Base-by-base conservation (phyloP, 2,113 vertebrate species). In the Centropristis striata region DNA sequence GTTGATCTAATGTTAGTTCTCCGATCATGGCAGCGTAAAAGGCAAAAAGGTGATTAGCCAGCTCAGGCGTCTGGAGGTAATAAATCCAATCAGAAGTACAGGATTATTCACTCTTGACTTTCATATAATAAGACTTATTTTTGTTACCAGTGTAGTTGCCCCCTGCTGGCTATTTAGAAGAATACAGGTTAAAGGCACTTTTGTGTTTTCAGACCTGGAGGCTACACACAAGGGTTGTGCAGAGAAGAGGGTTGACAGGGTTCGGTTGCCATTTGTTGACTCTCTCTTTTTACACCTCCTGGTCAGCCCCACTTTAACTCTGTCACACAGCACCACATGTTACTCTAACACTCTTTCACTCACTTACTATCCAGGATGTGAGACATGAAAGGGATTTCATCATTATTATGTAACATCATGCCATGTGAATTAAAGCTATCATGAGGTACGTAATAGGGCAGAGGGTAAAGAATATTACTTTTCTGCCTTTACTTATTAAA, bases 371-470 rank as follows among this genome's bases (percentile, higher is more conserved):
- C 28, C 32, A 74, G 68, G 55, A 57, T 73, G 25, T 59, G 57
- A 75, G 27, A 61, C 61, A 72, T 53, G 39, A 64, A 41, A 82
- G 15, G 37, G 55, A 75, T 75, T 81, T 75, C 65, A 73, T 41
- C 66, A 81, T 36, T 63, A 36, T 90, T 87, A 89, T 37, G 54
- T 68, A 86, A 87, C 59, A 47, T 50, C 49, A 59, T 72, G 72
- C 21, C 50, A 54, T 39, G 47, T 70, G 70, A 61, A 54, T 69
- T 69, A 69, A 55, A 44, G 15, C 42, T 18, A 49, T 66, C 23
- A 46, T 36, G 23, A 68, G 32, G 51, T 68, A 59, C 58, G 44
- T 47, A 74, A 77, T 18, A 68, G 54, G 7, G 23, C 25, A 69
- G 39, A 84, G 65, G 53, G 4, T 47, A 72, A 75, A 75, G 46